A percentile compares a stretch with the other conserved stretches of the same genome.
phyloP scores from a whole-genome alignment of 2,797 vertebrate genomes.

The Enteromius mattozi region DNA sequence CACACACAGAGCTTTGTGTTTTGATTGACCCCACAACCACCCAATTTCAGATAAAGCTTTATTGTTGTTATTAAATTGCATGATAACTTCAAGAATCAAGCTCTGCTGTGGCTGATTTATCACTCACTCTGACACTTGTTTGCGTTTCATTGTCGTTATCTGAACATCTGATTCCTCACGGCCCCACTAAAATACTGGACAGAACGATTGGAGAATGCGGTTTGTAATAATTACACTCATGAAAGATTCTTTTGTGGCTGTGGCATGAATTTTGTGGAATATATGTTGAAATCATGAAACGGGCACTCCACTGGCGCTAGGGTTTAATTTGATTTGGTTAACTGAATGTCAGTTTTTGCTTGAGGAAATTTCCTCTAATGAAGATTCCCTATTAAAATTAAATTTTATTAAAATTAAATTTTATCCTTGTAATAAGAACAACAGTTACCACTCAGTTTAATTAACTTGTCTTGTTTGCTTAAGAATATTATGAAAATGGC shows the following conservation, averaged over 20 bases:
- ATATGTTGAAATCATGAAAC: neutral
- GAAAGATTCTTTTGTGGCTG: neutral
- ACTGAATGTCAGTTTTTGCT: neutral
- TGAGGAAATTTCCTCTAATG: neutral
- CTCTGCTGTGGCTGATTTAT: neutral
- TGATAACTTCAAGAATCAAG: neutral
- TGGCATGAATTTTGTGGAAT: neutral
- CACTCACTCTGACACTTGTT: too few species aligned
- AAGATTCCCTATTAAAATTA: neutral
- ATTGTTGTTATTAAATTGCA: neutral
- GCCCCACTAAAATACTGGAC: too few species aligned
- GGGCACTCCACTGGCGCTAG: neutral
- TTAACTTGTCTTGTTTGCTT: neutral
- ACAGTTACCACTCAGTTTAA: neutral
- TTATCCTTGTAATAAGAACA: constrained; percentile 8
- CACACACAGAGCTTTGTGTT: neutral
- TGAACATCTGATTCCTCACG: neutral
- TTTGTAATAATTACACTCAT: neutral
- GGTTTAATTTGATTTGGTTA: neutral
- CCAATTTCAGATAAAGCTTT: neutral
- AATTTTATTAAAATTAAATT: neutral
- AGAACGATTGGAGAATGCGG: neutral
- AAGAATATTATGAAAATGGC: neutral
- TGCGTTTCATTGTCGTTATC: neutral
- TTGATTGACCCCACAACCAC: neutral